Evolutionary conservation across 2,888 invertebrate species (phyloP).

Genomic region (Drosophila borborema): DNA sequence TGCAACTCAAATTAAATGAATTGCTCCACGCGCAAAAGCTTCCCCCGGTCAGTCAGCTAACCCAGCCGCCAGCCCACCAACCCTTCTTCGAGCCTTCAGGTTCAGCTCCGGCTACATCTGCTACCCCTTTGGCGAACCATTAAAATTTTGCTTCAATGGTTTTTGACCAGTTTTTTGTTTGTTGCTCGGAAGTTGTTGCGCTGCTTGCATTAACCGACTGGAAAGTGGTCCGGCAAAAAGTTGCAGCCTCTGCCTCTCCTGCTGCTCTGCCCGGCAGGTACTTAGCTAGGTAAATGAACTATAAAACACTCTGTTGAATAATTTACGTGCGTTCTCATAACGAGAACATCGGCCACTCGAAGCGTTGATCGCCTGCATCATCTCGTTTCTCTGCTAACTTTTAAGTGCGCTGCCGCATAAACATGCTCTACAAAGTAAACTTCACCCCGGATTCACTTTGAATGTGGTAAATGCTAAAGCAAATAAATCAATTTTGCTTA

Average conservation of each 20-base stretch:
- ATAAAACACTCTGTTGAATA: slow-evolving; percentile 68
- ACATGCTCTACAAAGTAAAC: background rate
- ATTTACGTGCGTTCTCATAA: slow-evolving; percentile 59
- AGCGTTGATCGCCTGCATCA: slow-evolving; percentile 34
- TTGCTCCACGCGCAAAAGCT: slow-evolving; percentile 58
- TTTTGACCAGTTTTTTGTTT: slow-evolving; percentile 72
- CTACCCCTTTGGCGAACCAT: slow-evolving; percentile 51
- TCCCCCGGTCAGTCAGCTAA: slow-evolving; percentile 10
- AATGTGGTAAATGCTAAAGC: background rate
- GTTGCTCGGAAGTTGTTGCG: slow-evolving; percentile 62
- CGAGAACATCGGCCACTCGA: slow-evolving; percentile 40
- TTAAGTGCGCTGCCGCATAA: slow-evolving; percentile 2
- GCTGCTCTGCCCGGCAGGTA: slow-evolving; percentile 14
- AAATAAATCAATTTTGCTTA: background rate
- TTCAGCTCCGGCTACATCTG: slow-evolving; percentile 3
- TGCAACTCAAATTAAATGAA: slow-evolving; percentile 79
- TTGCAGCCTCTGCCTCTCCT: slow-evolving; percentile 14
- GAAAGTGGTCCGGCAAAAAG: slow-evolving; percentile 48
- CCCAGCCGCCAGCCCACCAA: background rate
- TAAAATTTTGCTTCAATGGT: slow-evolving; percentile 76
- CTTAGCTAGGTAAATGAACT: slow-evolving; percentile 74
- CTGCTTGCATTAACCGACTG: slow-evolving; percentile 47
- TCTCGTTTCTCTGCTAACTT: slow-evolving; percentile 1
- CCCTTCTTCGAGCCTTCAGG: slow-evolving; percentile 10
- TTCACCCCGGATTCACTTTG: background rate